phyloP scores from a whole-genome alignment of 2,888 invertebrate genomes.

The Smittia aterrima region DNA sequence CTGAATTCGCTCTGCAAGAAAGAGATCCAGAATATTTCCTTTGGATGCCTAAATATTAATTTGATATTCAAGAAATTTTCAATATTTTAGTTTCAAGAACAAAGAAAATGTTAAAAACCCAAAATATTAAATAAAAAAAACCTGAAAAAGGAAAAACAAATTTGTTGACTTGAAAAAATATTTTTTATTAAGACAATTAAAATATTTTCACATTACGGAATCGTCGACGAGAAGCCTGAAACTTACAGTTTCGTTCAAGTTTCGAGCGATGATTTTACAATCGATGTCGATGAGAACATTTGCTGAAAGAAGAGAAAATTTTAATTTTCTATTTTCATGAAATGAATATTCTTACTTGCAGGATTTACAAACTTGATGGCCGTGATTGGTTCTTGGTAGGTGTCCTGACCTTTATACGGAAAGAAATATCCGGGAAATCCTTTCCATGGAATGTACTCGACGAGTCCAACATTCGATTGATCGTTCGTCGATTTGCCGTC shows the following conservation, averaged over 20 bases:
- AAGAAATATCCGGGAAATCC: slow-evolving; percentile 60
- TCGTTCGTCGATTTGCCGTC: slow-evolving; percentile 65
- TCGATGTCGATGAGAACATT: background rate
- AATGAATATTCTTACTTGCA: slow-evolving; percentile 48
- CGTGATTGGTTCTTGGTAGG: slow-evolving; percentile 59
- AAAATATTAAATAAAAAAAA: no score
- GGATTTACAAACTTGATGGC: slow-evolving; percentile 58
- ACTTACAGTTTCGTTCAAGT: background rate
- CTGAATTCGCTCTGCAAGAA: no score
- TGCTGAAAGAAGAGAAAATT: background rate
- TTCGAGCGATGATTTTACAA: background rate
- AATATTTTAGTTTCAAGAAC: no score
- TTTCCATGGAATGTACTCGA: slow-evolving; percentile 57
- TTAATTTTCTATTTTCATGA: background rate
- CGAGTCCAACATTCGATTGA: slow-evolving; percentile 61
- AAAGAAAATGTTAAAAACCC: no score
- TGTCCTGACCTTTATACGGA: slow-evolving; percentile 57
- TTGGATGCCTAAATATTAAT: no score
- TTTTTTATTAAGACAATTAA: no score
- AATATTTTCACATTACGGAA: no score
- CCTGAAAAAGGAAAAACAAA: no score
- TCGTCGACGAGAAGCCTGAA: background rate
- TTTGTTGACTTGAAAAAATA: no score
- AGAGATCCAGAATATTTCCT: no score
- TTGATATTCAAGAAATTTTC: no score